Evolutionary conservation across 30 jellyfish, hydroid and myxozoan species (phyloP).

Genomic region (Cassiopea andromeda): DNA sequence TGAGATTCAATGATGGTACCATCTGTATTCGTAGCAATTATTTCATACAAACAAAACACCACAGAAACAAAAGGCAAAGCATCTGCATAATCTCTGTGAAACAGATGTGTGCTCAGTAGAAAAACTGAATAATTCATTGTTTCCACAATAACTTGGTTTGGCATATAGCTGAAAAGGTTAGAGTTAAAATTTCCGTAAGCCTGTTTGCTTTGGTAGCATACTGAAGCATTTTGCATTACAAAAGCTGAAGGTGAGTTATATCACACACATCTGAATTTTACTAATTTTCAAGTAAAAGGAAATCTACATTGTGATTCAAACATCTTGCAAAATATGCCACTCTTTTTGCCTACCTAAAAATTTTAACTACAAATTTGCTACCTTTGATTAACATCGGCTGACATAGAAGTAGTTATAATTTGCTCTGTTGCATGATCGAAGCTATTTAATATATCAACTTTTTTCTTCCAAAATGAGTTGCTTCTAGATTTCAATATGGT

Average conservation of each 20-base stretch:
- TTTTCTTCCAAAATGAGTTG: too few species aligned
- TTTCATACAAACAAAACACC: not conserved
- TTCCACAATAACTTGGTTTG: not conserved
- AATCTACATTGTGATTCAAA: too few species aligned
- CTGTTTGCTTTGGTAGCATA: not conserved
- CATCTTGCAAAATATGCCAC: too few species aligned
- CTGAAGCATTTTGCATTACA: not conserved
- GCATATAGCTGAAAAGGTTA: not conserved
- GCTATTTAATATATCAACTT: not conserved
- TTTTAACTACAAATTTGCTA: too few species aligned
- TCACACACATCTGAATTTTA: too few species aligned
- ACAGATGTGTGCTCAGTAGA: not conserved
- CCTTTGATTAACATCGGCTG: not conserved
- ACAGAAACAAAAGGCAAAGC: not conserved
- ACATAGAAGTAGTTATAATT: not conserved
- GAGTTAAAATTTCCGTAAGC: not conserved
- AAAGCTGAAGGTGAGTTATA: too few species aligned
- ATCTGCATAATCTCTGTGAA: not conserved
- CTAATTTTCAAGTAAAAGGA: too few species aligned
- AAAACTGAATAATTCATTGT: not conserved
- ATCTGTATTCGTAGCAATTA: not conserved
- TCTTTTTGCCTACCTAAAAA: too few species aligned
- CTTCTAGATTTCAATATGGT: too few species aligned
- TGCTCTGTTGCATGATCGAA: not conserved
- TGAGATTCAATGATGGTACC: not conserved